Base-by-base conservation (phyloP, 2,888 invertebrate species). In the Craniophora ligustri region DNA sequence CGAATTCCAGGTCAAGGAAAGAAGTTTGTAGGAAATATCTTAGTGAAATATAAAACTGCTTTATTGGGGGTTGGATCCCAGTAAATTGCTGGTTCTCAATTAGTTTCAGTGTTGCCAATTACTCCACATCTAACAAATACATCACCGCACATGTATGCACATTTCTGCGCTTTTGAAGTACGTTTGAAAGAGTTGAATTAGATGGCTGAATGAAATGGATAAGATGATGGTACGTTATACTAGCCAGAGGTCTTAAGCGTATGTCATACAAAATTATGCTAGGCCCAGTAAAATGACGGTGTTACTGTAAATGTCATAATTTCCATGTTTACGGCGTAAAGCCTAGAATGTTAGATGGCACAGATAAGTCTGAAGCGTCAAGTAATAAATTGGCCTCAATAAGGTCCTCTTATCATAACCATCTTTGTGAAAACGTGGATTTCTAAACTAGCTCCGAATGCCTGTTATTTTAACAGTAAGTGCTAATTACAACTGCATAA, bases 281-380 rank as follows among this genome's bases (percentile, higher is more conserved):
- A 38, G 40, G 35, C 7, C 30, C 10, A 6, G 21, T 34, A 38
- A 47, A 39, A 61, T 61, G 10, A 30, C 36, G 26, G 23, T 35
- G 19, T 30, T 19, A 23, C 3, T 10, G 42, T 41, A 32, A 55
- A 57, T 57, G 56, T 67, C 64, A 64, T 60, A 60, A 67, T 63
- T 42, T 41, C 23, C 23, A 54, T 50, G 51, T 67, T 59, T 49
- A 64, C 38, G 44, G 35, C 40, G 13, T 15, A 46, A 21, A 0
- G 35, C 34, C 15, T 5, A 56, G 26, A 26, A 26, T 26, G 26
- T 5, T 26, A n/a, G 67, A 68, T 68, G 31, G 3, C 5, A n/a
- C 5, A 26, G 67, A 64, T 67, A 68, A 60, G 50, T 56, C 15
- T 13, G 3, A 39, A 56, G 36, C 55, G 41, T 42, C 58, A 48